Evolutionary conservation across 2,113 vertebrate species (phyloP), one percentile per base, ranked within the genome.

Genomic region (Octodon degus): DNA sequence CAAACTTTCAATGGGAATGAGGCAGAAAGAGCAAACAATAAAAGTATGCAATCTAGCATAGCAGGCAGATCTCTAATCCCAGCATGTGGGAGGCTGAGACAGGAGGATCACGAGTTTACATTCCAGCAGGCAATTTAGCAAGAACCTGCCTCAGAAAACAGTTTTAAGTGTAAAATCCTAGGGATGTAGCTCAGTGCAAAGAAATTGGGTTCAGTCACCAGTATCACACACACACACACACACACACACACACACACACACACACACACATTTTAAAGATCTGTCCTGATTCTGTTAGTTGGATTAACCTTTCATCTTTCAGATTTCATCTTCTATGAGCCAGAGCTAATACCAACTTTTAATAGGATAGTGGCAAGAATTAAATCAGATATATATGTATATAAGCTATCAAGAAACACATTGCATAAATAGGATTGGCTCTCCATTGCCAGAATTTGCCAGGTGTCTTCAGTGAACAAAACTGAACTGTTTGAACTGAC

Each of bases 381-480:
- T 43, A 86, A 4, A 76, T 63, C 20, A 80, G 13, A 89, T 43
- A 22, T 58, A 40, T 22, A 58, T 81, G 7, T 63, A 43, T 89
- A 63, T 77, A 83, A 74, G 16, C 17, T 74, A 67, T 82, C 60
- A 81, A 82, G 43, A 53, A 80, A 50, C 16, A 12, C 86, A 27
- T 34, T 82, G 83, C 53, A 19, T n/a, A 76, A 65, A 83, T 37
- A 27, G 40, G 30, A n/a, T 68, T 34, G 40, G 16, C 14, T 82
- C 80, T 65, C 83, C 79, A 24, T 60, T 60, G 32, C 43, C 6
- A 0, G 34, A 11, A n/a, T 1, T 77, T 95, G 58, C 88, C 55
- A 76, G 65, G 47, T 67, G 30, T n/a, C 22, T 91, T 95, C n/a
- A 87, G 27, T 76, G 19, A 93, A 72, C 32, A 83, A 81, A 88